These are phyloP conservation scores for Cistogaster globosa DNA, from an alignment of 2,888 invertebrate genomes.

Conservation along the genomic window DNA sequence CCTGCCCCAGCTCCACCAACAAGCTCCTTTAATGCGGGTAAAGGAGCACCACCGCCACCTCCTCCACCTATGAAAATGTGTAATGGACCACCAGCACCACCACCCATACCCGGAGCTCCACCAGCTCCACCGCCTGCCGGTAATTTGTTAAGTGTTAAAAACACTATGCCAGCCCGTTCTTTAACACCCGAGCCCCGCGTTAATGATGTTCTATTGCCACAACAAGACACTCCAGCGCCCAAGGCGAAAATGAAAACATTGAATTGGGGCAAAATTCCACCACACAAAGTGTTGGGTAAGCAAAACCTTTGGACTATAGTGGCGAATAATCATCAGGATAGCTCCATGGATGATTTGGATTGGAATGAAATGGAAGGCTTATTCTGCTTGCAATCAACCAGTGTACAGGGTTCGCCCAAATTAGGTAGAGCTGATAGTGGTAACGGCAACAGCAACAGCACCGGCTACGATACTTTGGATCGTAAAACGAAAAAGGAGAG, in stretches of 20 bases:
- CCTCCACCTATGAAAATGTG: constrained; percentile 78
- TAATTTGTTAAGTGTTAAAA: constrained; percentile 76
- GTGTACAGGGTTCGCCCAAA: constrained; percentile 85
- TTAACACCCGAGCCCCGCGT: constrained; percentile 77
- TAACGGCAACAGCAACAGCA: constrained; percentile 82
- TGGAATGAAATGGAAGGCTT: constrained; percentile 97
- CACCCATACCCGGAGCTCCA: constrained; percentile 78
- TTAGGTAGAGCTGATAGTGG: constrained; percentile 82
- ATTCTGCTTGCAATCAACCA: constrained; percentile 93
- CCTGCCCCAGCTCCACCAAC: constrained; percentile 73
- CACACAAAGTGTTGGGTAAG: constrained; percentile 94
- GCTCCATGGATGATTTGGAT: constrained; percentile 92
- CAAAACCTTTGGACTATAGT: constrained; percentile 97
- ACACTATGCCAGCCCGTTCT: constrained; percentile 69
- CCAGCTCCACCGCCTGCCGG: constrained; percentile 81
- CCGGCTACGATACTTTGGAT: constrained; percentile 83
- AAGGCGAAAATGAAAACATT: constrained; percentile 98
- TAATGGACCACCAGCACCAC: constrained; percentile 82
- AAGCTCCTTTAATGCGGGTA: constrained; percentile 51
- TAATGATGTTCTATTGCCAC: constrained; percentile 87
- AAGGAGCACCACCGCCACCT: constrained; percentile 83
- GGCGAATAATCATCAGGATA: constrained; percentile 92
- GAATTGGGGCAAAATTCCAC: constrained; percentile 98
- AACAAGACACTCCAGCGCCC: constrained; percentile 96
- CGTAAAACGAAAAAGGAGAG: constrained; percentile 90